A percentile compares a stretch with the other conserved stretches of the same genome.
Conservation (phyloP, 2,888 invertebrate species). For the Chrysolina haemoptera region DNA sequence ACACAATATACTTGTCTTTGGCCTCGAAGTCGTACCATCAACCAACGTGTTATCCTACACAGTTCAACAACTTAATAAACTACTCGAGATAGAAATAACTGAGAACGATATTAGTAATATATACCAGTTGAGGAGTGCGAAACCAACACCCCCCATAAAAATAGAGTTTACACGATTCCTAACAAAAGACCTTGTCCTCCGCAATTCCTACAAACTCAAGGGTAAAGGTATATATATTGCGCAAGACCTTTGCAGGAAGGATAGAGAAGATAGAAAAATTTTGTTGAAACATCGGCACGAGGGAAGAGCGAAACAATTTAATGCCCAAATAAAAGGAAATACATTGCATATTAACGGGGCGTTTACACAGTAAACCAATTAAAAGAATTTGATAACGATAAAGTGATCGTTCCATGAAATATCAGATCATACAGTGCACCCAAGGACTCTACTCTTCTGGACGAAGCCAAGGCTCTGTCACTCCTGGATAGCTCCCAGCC, state of each 20-base stretch:
- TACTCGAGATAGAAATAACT: neutral
- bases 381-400: no score
- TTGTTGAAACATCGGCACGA: no score
- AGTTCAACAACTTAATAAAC: neutral
- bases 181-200: neutral
- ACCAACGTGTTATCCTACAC: neutral
- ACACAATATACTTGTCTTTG: slow-evolving; percentile 9
- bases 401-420: no score
- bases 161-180: neutral
- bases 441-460: no score
- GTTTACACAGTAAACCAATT: no score
- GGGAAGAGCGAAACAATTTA: no score
- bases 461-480: no score
- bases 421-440: no score
- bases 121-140: neutral
- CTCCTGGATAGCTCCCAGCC: no score
- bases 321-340: no score
- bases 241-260: neutral
- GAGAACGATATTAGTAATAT: neutral
- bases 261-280: neutral
- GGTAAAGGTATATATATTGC: neutral
- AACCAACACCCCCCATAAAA: neutral
- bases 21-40: neutral
- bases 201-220: neutral
- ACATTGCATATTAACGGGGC: no score